Percentiles rank a stretch among this genome's conserved stretches.
phyloP scores from a whole-genome alignment of 2,113 vertebrate genomes.

The Pyrgilauda ruficollis region DNA sequence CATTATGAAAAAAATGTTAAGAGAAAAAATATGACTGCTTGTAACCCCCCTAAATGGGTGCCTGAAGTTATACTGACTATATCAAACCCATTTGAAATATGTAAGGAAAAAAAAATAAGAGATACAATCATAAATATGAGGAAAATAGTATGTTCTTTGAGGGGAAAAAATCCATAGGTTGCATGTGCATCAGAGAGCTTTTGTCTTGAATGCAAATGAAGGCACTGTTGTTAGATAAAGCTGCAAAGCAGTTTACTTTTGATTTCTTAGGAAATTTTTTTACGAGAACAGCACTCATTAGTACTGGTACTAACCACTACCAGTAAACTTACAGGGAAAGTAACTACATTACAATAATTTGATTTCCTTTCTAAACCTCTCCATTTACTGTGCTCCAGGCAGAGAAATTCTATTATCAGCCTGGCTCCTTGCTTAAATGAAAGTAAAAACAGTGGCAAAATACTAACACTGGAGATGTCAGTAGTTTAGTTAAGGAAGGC shows the following conservation, averaged over 20 bases:
- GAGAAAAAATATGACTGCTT: not conserved
- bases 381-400: not conserved
- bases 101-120: not conserved
- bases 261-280: not conserved
- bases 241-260: not conserved
- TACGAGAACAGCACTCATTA: not conserved
- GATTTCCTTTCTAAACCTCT: not conserved
- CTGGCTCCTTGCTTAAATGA: not conserved
- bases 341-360: not conserved
- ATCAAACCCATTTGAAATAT: not conserved
- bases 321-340: not conserved
- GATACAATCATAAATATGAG: not conserved
- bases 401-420: not conserved
- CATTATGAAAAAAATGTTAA: not conserved
- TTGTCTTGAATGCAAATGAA: not conserved
- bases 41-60: rapidly evolving
- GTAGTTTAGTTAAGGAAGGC: not conserved
- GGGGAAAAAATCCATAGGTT: not conserved
- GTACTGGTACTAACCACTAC: not conserved
- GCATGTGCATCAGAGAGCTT: not conserved
- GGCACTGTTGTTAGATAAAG: not conserved
- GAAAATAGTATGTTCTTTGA: not conserved
- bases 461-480: not conserved
- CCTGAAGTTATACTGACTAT: not conserved
- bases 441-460: not conserved